Evolutionary conservation across 1,140 invertebrate species (phyloP), one percentile per base, ranked within the genome.

Genomic region (Carposina sasakii): DNA sequence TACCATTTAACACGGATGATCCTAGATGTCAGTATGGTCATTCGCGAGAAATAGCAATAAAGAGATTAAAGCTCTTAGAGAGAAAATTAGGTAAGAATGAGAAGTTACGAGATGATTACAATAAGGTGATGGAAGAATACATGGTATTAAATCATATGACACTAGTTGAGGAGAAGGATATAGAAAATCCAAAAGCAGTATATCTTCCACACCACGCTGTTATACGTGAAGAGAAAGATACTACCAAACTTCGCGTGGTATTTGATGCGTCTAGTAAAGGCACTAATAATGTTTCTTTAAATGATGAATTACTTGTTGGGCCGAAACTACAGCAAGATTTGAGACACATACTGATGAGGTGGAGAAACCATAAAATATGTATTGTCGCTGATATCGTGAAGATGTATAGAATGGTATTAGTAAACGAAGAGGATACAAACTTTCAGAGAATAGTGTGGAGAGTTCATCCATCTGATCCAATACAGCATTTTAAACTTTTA

Each of bases 391-490:
- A 85, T 52, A 65, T 81, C 6, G 23, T 39, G 2, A 60, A 75
- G 53, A 74, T 74, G 63, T 78, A 67, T 49, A 51, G 73, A n/a
- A 56, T 63, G 48, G 49, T 69, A 10, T 12, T 20, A n/a, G 49
- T 83, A 5, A 22, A 57, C 31, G 9, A 42, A 6, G 48, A 65
- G 10, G 50, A 76, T 21, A 34, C 28, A 15, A 33, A 58, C 19
- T 63, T 57, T 20, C 71, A 81, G 52, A 43, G 63, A 40, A 75
- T 85, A 26, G 33, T 78, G 1, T 81, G 77, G 72, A 46, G 67
- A 45, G 9, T 21, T 16, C 13, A 39, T 28, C n/a, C 48, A 17
- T 12, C 12, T n/a, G 17, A 1, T 36, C 28, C 52, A 30, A 24
- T 70, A 1, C 39, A 71, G 20, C 52, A 67, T 16, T 67, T 60